Base-by-base conservation (phyloP, 2,797 vertebrate genomes). In the Micropoecilia bifurca region DNA sequence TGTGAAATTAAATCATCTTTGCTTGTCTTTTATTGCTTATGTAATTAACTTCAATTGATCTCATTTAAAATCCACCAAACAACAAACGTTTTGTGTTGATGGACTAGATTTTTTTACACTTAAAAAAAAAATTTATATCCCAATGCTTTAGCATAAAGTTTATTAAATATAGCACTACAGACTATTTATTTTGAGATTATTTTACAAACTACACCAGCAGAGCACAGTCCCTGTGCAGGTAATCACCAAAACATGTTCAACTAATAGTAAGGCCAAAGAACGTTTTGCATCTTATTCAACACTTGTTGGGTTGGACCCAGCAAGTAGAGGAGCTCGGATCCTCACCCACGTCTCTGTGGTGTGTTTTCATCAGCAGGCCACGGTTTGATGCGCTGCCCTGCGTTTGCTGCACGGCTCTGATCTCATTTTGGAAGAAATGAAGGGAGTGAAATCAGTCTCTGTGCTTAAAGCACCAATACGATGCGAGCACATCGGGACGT, bases 201-300 rank as follows among this genome's bases (percentile, higher is more conserved):
- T 33, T 45, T 66, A 22, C 22, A 63, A 74, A 79, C 71, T 43
- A 22, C 45, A 39, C 74, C 30, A 76, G 43, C 74, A 45, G n/a
- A 71, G 63, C 41, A 55, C 36, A 55, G 73, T 36, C 6, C 20
- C 48, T 75, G 81, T 63, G n/a, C 77, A 80, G 71, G 85, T 80
- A 76, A 55, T 80, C 68, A 73, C 78, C 25, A 74, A 82, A 89
- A 87, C 77, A 74, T 85, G 69, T 78, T 4, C 80, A 78, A 80
- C 61, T 45, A 45, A 55, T 63, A 22, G 46, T 57, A 22, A 22
- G 73, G 80, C 73, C 73, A 74, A 82, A 83, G 61, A 50, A 8
- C 46, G 43, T 53, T 55, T 74, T 69, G 22, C 55, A 74, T 71
- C 68, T 74, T 68, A 28, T 74, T 68, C 41, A 16, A 28, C 43